Evolutionary conservation across 2,797 vertebrate species (phyloP).

Genomic region (Diglossa cyanea): DNA sequence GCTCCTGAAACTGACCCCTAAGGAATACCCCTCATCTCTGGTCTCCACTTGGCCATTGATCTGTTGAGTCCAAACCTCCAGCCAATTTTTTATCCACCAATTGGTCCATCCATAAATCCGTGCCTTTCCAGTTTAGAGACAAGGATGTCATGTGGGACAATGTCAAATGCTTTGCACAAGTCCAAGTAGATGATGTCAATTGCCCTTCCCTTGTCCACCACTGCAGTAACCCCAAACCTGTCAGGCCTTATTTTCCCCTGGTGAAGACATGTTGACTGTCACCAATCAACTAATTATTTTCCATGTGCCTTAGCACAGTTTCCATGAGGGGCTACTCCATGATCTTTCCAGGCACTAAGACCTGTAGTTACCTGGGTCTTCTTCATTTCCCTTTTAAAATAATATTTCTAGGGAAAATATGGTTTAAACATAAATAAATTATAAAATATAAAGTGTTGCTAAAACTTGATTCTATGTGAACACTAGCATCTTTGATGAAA

Average conservation of each 20-base stretch:
- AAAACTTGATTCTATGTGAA: neutral
- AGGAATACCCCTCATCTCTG: neutral
- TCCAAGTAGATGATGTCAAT: neutral
- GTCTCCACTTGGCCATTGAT: neutral
- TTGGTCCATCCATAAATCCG: neutral
- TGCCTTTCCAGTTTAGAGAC: neutral
- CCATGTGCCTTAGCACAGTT: neutral
- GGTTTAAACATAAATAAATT: neutral
- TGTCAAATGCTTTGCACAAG: neutral
- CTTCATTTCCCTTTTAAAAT: neutral
- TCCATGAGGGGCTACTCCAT: neutral
- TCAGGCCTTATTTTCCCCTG: neutral
- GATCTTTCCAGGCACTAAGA: neutral
- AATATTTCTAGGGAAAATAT: neutral
- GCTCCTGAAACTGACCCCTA: neutral
- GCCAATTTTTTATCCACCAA: accelerated
- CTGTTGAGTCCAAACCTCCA: accelerated
- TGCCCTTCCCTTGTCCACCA: neutral
- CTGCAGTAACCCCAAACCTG: neutral
- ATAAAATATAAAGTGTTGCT: neutral
- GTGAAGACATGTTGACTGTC: neutral
- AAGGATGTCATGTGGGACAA: too few species aligned
- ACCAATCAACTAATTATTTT: neutral
- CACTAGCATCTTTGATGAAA: neutral
- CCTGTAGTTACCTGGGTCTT: neutral